Conservation (phyloP, 30 jellyfish, hydroid and myxozoan genomes). For the Aurelia sp. region DNA sequence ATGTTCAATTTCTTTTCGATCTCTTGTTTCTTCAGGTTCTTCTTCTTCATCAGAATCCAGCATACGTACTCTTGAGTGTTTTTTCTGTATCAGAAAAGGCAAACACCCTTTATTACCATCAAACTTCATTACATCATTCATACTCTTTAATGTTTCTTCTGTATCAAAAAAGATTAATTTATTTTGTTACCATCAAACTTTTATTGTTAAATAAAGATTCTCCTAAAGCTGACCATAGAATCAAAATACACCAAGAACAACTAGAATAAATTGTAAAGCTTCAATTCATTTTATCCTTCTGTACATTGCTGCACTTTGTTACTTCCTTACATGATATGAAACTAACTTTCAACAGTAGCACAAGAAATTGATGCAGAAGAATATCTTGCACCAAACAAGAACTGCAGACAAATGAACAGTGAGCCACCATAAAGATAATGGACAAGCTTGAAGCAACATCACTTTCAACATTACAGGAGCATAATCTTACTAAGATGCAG, state of each 20-base stretch:
- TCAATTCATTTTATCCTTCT: no score
- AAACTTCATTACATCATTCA: neutral
- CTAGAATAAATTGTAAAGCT: no score
- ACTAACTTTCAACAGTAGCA: no score
- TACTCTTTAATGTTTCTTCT: constrained; percentile 96
- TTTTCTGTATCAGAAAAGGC: constrained; percentile 63
- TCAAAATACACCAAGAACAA: no score
- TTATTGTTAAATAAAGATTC: no score
- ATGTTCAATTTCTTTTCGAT: constrained; percentile 88
- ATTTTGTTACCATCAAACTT: neutral
- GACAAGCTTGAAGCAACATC: no score
- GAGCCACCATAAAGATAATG: no score
- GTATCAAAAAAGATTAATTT: neutral
- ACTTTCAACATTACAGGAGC: neutral
- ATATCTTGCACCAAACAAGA: no score
- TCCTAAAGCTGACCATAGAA: no score
- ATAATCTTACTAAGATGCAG: neutral
- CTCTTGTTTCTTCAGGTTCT: constrained; percentile 68
- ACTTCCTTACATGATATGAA: no score
- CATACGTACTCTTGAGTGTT: constrained; percentile 87
- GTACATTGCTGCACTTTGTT: no score
- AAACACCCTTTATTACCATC: neutral
- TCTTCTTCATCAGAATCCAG: constrained; percentile 94
- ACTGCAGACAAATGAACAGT: no score
- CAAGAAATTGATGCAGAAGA: neutral